Percentiles rank a stretch among this genome's conserved stretches.
Conservation (phyloP, 2,113 vertebrate species). For the Trinectes maculatus region DNA sequence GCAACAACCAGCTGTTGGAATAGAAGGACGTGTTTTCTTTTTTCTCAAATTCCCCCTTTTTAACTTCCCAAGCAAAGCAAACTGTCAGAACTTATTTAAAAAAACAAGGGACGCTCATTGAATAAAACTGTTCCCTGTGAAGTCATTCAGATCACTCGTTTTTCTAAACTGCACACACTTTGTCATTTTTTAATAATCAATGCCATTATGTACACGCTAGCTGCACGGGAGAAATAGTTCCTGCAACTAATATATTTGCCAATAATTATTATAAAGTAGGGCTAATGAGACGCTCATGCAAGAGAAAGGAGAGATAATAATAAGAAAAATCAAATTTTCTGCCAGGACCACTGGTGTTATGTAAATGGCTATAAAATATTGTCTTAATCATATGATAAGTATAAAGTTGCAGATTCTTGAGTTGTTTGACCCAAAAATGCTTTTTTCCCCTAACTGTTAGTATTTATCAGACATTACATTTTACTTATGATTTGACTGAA, state of each 20-base stretch:
- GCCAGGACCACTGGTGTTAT: neutral
- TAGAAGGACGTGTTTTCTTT: slow-evolving; percentile 12
- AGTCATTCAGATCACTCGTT: neutral
- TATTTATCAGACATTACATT: slow-evolving; percentile 2
- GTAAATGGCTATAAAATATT: neutral
- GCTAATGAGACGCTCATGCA: neutral
- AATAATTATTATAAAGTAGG: no score
- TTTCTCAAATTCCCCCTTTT: slow-evolving; percentile 10
- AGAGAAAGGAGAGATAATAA: neutral
- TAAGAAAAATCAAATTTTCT: no score
- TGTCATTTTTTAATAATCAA: no score
- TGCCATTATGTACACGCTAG: no score
- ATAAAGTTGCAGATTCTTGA: neutral
- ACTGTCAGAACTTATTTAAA: neutral
- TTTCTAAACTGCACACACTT: no score
- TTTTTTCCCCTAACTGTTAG: no score
- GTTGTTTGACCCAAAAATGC: no score
- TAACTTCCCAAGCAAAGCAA: neutral
- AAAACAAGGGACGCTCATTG: neutral
- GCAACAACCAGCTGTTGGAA: slow-evolving; percentile 28
- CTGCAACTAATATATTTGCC: no score
- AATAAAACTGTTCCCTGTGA: neutral
- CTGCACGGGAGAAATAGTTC: no score
- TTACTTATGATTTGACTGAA: slow-evolving; percentile 18
- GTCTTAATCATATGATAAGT: neutral